Evolutionary conservation across 2,888 invertebrate species (phyloP), one percentile per base, ranked within the genome.

Genomic region (Chymomyza fuscimana): DNA sequence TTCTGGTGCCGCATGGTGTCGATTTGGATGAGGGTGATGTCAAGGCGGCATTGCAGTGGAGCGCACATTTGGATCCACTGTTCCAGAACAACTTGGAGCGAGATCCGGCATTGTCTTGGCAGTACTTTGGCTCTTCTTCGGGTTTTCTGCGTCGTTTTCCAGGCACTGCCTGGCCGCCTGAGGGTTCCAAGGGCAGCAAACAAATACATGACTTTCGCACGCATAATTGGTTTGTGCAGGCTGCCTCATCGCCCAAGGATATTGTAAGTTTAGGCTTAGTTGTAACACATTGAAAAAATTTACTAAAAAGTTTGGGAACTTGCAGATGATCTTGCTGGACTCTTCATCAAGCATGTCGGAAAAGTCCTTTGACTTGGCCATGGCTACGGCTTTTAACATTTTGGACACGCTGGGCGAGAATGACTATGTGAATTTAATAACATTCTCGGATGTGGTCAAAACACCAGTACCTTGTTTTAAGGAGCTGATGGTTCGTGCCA

Each of bases 171-270:
- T 96, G 97, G 97, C 96, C 96, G 19, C 96, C 96, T 29, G 95
- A 95, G 91, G 95, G 95, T 81, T 94, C 95, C 64, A 94, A 95
- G 80, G 97, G 96, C 89, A 96, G 94, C 80, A 94, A 96, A 69
- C 94, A 95, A 78, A 95, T 99, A 88, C 98, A 98, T 93, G 99
- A 99, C 93, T 99, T 98, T 90, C 95, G 99, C 50, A 95, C 97
- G 12, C 95, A 97, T 59, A 95, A 96, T 86, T 99, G 99, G 99
- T 99, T 99, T 92, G 96, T 99, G 12, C 97, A 97, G 83, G 98
- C 98, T 0, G 98, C 99, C 15, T 98, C 98, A 6, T 98, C 98
- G 72, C 98, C 99, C 0, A 99, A 99, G 92, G 99, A 99, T 92
- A 94, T 99, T 87, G 95, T 98, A 78, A 89, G 90, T 32, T 86